A percentile compares a stretch with the other conserved stretches of the same genome.
Conservation (phyloP, 2,888 invertebrate species). For the Leptura quadrifasciata region DNA sequence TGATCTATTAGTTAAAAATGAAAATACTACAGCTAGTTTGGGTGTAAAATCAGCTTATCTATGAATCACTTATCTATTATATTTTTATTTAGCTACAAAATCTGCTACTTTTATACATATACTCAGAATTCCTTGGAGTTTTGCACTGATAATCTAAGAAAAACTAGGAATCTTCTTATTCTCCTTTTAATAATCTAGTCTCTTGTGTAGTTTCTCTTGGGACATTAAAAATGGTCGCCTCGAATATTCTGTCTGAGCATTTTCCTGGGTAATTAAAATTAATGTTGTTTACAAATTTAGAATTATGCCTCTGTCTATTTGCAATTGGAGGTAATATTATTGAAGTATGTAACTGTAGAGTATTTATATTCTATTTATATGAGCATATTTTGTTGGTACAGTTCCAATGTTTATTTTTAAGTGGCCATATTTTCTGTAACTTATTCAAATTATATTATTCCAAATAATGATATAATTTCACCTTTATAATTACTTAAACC, state of each 20-base stretch:
- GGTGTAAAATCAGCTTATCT: too few relatives aligned
- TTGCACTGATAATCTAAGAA: too few relatives aligned
- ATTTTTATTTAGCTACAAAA: too few relatives aligned
- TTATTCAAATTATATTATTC: slow-evolving; percentile 22
- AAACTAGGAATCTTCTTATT: too few relatives aligned
- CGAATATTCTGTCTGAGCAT: not conserved
- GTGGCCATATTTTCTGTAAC: slow-evolving; percentile 38
- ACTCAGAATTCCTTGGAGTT: too few relatives aligned
- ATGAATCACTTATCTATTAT: too few relatives aligned
- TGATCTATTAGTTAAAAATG: too few relatives aligned
- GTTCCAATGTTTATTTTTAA: slow-evolving; percentile 54
- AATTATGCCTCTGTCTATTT: not conserved
- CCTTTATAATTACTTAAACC: not conserved
- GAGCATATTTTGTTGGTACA: slow-evolving; percentile 50
- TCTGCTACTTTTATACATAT: too few relatives aligned
- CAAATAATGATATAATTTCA: not conserved
- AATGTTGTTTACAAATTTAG: not conserved
- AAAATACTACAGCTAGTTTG: too few relatives aligned
- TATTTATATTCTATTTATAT: slow-evolving; percentile 47
- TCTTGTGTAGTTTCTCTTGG: too few relatives aligned
- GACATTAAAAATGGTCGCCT: not conserved
- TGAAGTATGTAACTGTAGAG: not conserved
- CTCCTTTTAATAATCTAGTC: too few relatives aligned
- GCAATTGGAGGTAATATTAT: slow-evolving; percentile 7
- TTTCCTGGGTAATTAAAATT: slow-evolving; percentile 7